Base-by-base conservation (phyloP, 2,888 invertebrate species). In the Stenodema calcarata region DNA sequence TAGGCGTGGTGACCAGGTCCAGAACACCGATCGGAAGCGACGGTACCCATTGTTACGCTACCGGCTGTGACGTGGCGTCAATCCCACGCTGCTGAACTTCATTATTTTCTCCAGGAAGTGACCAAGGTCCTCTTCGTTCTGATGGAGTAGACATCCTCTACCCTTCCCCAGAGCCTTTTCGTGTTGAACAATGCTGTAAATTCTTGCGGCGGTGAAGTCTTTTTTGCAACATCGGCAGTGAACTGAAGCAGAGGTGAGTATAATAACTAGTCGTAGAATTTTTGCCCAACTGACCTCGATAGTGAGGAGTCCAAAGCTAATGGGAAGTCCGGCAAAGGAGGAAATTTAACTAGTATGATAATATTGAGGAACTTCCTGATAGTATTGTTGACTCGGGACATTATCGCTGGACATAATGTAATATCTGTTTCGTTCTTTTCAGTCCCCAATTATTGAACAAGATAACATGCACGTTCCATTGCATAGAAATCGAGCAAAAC, bases 81-180 rank as follows among this genome's bases (percentile, higher is more conserved):
- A 80, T 80, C 80, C 80, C 80, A 80, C 80, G 80, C 50, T 27
- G 80, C 62, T 62, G 47, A 44, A 50, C 47, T 80, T 80, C 80
- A 80, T 80, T 80, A 80, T 80, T 80, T 80, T 80, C 80, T 78
- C 80, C 80, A 80, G 80, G 80, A 80, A 80, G 80, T 80, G 80
- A 80, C 50, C 80, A 80, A 80, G 80, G 80, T 50, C 80, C 80
- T 73, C 62, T 62, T 23, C 73, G 30, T 73, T 41, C 73, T 41
- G 41, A 73, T 35, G 73, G 73, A 35, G 35, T 30, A 73, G 73
- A 35, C 73, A 73, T 73, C 73, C 73, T 73, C 30, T 41, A 35
- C 73, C 41, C 16, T 73, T 4, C 27, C 41, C 62, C 62, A 7
- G 14, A 12, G 35, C 73, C 35, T 23, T 62, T 62, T 62, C 62